Conservation (phyloP, 2,888 invertebrate species). For the Sarcophaga caerulescens region DNA sequence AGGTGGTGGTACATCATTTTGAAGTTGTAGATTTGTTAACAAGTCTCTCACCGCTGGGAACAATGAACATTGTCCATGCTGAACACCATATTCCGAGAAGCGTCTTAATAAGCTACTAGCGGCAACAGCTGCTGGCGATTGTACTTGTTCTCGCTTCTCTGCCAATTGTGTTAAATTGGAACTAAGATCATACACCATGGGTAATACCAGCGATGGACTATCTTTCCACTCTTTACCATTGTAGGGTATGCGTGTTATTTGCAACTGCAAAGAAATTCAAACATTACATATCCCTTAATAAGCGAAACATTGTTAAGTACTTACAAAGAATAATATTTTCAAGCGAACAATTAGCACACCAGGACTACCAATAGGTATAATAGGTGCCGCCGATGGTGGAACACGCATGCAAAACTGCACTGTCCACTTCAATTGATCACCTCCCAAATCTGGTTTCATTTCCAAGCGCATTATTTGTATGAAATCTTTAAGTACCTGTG, state of each 20-base stretch:
- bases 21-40: slow-evolving; percentile 90
- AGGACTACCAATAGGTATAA: slow-evolving; percentile 94
- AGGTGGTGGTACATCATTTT: slow-evolving; percentile 87
- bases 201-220: slow-evolving; percentile 89
- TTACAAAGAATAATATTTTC: slow-evolving; percentile 96
- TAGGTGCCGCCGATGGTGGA: slow-evolving; percentile 92
- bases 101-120: slow-evolving; percentile 86
- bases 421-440: slow-evolving; percentile 89
- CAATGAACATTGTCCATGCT: slow-evolving; percentile 93
- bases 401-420: slow-evolving; percentile 96
- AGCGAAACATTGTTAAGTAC: slow-evolving; percentile 73
- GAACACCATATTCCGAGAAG: slow-evolving; percentile 87
- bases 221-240: slow-evolving; percentile 85
- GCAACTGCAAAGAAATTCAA: slow-evolving; percentile 83
- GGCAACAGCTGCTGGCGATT: slow-evolving; percentile 84
- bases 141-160: slow-evolving; percentile 88
- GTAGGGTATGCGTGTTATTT: slow-evolving; percentile 87
- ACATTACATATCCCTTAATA: background rate
- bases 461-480: slow-evolving; percentile 87
- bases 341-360: slow-evolving; percentile 92
- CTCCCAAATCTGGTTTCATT: slow-evolving; percentile 84
- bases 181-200: slow-evolving; percentile 93
- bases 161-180: slow-evolving; percentile 93
- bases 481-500: slow-evolving; percentile 94
- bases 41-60: slow-evolving; percentile 95